Evolutionary conservation across 2,888 invertebrate genomes (phyloP).

Genomic region (Desoria tigrina): DNA sequence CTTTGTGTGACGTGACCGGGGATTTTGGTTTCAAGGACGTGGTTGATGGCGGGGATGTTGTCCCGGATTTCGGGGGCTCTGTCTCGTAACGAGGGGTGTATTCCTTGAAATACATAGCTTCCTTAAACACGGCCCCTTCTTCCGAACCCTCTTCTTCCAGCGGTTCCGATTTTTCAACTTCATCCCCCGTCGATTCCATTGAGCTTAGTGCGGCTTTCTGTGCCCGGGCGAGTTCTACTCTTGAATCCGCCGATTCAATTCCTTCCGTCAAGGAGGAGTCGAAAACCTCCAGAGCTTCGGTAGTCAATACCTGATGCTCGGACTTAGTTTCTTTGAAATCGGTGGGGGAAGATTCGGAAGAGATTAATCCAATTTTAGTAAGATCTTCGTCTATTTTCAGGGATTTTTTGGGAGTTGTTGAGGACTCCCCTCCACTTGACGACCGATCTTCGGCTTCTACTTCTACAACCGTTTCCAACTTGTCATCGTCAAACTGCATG

Average conservation of each 20-base stretch:
- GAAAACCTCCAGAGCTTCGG: conserved; percentile 36
- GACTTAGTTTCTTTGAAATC: not conserved
- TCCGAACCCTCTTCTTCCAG: not conserved
- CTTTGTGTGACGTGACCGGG: conserved; percentile 44
- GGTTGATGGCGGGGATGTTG: conserved; percentile 44
- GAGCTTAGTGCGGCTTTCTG: not conserved
- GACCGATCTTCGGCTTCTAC: conserved; percentile 35
- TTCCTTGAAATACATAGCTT: conserved; percentile 44
- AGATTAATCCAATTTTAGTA: not conserved
- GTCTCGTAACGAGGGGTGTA: conserved; percentile 36
- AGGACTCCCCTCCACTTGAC: conserved; percentile 25
- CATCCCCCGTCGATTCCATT: too few relatives aligned
- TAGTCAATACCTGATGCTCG: conserved; percentile 37
- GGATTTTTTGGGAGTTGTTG: not conserved
- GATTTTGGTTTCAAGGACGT: conserved; percentile 49
- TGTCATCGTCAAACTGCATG: conserved; percentile 45
- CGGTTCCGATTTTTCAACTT: conserved; percentile 8
- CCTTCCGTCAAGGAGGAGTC: conserved; percentile 16
- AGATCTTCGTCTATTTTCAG: conserved; percentile 31
- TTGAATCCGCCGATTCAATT: not conserved
- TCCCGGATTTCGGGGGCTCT: conserved; percentile 28
- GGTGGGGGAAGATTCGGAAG: not conserved
- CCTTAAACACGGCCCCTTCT: conserved; percentile 22
- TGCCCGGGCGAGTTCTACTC: not conserved
- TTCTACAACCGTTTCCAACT: conserved; percentile 51